These are phyloP conservation scores for Chauna torquata DNA, from an alignment of 2,113 vertebrate species.

Conservation along the genomic window DNA sequence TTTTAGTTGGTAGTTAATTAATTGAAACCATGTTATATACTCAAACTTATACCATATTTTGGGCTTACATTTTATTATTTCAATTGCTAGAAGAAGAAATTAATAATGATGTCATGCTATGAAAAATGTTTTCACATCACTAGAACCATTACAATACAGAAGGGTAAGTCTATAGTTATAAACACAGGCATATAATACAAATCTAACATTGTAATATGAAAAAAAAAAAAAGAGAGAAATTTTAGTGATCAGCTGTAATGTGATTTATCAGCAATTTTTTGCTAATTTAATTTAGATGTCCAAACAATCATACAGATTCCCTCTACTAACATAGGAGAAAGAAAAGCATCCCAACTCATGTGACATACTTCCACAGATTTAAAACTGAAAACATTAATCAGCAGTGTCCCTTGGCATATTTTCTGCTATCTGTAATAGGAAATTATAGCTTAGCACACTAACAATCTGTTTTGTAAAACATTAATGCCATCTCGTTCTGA, in stretches of 20 bases:
- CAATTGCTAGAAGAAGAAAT: not conserved
- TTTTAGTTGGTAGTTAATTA: not conserved
- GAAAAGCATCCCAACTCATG: not conserved
- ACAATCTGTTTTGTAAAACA: not conserved
- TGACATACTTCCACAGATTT: not conserved
- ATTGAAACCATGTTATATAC: not conserved
- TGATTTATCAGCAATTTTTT: not conserved
- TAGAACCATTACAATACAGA: not conserved
- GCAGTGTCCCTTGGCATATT: not conserved
- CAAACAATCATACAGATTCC: not conserved
- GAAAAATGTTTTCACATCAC: not conserved
- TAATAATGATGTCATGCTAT: not conserved
- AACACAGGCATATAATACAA: not conserved
- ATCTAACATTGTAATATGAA: not conserved
- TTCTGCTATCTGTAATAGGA: not conserved
- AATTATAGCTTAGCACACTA: not conserved
- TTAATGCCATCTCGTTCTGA: not conserved
- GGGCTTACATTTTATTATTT: not conserved
- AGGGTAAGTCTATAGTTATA: not conserved
- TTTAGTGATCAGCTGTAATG: not conserved
- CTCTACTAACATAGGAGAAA: not conserved
- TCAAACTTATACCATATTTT: not conserved
- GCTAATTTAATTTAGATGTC: not conserved
- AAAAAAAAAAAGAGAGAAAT: not conserved
- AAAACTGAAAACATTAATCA: not conserved